phyloP scores from a whole-genome alignment of 2,888 invertebrate genomes.

The Notocelia uddmanniana region DNA sequence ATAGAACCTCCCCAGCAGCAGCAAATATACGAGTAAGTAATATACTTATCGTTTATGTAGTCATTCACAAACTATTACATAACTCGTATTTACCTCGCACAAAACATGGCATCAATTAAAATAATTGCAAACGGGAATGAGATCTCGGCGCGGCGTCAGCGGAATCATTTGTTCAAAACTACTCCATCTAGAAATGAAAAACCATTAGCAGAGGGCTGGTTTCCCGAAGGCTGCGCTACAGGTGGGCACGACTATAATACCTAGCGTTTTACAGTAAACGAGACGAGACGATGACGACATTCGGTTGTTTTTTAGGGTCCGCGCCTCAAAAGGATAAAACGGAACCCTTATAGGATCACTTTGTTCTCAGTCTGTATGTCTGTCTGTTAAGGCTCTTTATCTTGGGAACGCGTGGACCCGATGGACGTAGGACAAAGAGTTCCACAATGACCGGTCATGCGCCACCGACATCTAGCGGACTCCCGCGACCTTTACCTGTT shows the following conservation, averaged over 20 bases:
- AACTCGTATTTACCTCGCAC: slow-evolving; percentile 28
- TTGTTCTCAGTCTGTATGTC: too few relatives aligned
- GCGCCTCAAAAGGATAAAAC: too few relatives aligned
- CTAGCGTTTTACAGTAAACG: background rate
- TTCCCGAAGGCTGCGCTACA: slow-evolving; percentile 30
- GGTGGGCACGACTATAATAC: slow-evolving; percentile 21
- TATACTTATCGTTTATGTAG: background rate
- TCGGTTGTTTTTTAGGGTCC: too few relatives aligned
- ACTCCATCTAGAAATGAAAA: slow-evolving; percentile 40
- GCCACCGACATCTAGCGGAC: too few relatives aligned
- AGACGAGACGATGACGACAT: background rate
- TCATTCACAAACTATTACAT: slow-evolving; percentile 14
- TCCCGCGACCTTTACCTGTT: too few relatives aligned
- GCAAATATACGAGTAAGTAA: background rate
- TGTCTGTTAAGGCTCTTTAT: too few relatives aligned
- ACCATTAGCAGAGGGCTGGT: slow-evolving; percentile 40
- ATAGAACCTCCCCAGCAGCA: background rate
- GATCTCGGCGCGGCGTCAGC: slow-evolving; percentile 30
- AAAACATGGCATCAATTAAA: slow-evolving; percentile 42
- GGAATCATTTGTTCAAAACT: slow-evolving; percentile 38
- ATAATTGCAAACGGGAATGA: slow-evolving; percentile 32
- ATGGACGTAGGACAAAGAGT: too few relatives aligned
- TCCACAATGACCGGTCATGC: too few relatives aligned
- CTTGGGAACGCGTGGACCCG: too few relatives aligned
- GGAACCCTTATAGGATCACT: too few relatives aligned